These are phyloP conservation scores for Arothron firmamentum DNA, from an alignment of 2,113 vertebrate genomes.

Conservation along the genomic window DNA sequence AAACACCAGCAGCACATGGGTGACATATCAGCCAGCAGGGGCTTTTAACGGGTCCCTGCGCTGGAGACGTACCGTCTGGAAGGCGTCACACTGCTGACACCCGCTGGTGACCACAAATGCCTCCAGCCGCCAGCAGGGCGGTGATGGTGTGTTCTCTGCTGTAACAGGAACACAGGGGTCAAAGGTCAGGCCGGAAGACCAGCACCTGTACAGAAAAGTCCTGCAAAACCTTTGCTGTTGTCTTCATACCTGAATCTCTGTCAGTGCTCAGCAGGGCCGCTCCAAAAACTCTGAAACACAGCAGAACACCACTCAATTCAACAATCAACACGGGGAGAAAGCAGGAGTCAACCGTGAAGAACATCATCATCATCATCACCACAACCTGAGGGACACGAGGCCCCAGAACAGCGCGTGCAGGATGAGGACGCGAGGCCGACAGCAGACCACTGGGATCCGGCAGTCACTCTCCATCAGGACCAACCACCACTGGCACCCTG, in stretches of 20 bases:
- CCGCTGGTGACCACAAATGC: conserved; percentile 52
- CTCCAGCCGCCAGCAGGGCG: conserved; percentile 63
- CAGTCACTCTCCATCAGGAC: conserved; percentile 60
- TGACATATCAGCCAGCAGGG: neutral
- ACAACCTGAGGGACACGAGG: conserved; percentile 57
- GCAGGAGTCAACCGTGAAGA: neutral
- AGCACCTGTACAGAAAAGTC: neutral
- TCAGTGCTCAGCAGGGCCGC: conserved; percentile 52
- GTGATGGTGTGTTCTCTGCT: conserved; percentile 14
- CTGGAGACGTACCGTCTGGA: conserved; percentile 36
- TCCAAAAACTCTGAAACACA: conserved; percentile 61
- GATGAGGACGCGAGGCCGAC: conserved; percentile 54
- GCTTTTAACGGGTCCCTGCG: no score
- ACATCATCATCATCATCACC: neutral
- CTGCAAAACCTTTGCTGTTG: neutral
- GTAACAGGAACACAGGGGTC: neutral
- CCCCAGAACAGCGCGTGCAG: conserved; percentile 64
- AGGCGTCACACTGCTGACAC: conserved; percentile 47
- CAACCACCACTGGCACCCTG: neutral
- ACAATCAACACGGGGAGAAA: neutral
- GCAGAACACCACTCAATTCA: neutral
- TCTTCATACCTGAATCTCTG: conserved; percentile 42
- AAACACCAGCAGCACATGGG: neutral
- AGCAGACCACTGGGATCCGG: conserved; percentile 57
- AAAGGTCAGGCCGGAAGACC: neutral